Percentiles rank a stretch among this genome's conserved stretches.
These are phyloP conservation scores for Daphoenositta chrysoptera DNA, from an alignment of 2,113 vertebrate species.

Conservation along the genomic window DNA sequence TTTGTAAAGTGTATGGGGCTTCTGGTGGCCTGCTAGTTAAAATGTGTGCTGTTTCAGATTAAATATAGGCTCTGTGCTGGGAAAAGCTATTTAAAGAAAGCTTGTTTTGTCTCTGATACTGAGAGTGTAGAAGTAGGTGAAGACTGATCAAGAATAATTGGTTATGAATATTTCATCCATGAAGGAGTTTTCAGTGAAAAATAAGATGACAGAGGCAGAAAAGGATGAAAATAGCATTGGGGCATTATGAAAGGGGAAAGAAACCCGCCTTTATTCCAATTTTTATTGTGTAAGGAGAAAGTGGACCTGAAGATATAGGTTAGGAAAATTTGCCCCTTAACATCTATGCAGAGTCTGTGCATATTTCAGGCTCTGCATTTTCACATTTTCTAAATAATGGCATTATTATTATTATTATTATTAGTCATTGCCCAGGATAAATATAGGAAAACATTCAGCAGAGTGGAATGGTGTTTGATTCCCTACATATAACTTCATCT, in stretches of 20 bases:
- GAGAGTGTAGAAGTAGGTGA: not conserved
- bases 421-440: not conserved
- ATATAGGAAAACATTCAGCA: not conserved
- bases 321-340: not conserved
- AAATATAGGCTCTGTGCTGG: not conserved
- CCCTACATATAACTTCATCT: not conserved
- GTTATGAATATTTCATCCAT: constrained; percentile 5
- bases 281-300: not conserved
- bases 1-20: not conserved
- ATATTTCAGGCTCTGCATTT: not conserved
- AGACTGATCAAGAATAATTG: constrained; percentile 13
- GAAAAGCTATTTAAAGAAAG: constrained; percentile 20
- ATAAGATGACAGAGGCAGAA: not conserved
- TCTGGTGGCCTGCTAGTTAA: not conserved
- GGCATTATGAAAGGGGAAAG: not conserved
- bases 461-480: not conserved
- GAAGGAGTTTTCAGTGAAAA: not conserved
- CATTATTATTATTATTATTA: not conserved
- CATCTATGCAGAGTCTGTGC: no score
- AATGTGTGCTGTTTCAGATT: not conserved
- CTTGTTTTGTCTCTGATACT: not conserved
- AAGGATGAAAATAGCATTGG: not conserved
- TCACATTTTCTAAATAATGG: not conserved
- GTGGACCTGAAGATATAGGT: not conserved
- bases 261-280: fast-evolving